Conservation (phyloP, 2,797 vertebrate genomes). For the Chrosomus eos region DNA sequence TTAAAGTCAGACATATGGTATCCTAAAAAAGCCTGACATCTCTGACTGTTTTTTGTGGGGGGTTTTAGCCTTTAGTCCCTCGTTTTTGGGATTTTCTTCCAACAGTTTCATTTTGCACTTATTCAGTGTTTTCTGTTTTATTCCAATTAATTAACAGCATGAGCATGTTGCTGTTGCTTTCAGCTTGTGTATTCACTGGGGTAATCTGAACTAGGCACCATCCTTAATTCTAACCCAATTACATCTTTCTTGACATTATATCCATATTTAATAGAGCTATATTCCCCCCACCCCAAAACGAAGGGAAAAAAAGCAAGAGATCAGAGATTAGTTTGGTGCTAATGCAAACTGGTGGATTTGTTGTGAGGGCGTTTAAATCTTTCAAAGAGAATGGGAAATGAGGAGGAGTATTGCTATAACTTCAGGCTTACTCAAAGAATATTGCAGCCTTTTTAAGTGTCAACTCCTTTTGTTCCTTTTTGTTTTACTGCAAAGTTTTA, state of each 20-base stretch:
- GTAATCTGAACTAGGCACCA: slow-evolving; percentile 48
- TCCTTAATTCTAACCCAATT: slow-evolving; percentile 69
- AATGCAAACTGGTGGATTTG: slow-evolving; percentile 73
- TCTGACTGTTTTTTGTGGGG: background rate
- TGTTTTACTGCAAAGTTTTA: slow-evolving; percentile 70
- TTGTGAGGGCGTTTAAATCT: slow-evolving; percentile 72
- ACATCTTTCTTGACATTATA: slow-evolving; percentile 76
- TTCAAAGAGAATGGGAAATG: slow-evolving; percentile 80
- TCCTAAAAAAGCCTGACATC: background rate
- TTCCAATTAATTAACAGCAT: slow-evolving; percentile 46
- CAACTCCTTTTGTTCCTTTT: slow-evolving; percentile 71
- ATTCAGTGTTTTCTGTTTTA: slow-evolving; percentile 28
- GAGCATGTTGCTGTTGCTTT: slow-evolving; percentile 38
- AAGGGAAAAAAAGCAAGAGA: slow-evolving; percentile 62
- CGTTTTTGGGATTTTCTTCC: background rate
- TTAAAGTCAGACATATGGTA: background rate
- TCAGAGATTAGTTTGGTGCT: slow-evolving; percentile 72
- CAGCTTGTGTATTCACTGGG: slow-evolving; percentile 47
- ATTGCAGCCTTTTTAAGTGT: slow-evolving; percentile 55
- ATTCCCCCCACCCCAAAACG: slow-evolving; percentile 62
- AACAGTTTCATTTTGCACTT: slow-evolving; percentile 66
- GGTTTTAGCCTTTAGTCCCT: background rate
- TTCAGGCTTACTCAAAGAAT: slow-evolving; percentile 69
- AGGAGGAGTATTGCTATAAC: slow-evolving; percentile 65
- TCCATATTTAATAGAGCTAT: slow-evolving; percentile 79